Base-by-base conservation (phyloP, 2,888 invertebrate species). In the Thereva unica region DNA sequence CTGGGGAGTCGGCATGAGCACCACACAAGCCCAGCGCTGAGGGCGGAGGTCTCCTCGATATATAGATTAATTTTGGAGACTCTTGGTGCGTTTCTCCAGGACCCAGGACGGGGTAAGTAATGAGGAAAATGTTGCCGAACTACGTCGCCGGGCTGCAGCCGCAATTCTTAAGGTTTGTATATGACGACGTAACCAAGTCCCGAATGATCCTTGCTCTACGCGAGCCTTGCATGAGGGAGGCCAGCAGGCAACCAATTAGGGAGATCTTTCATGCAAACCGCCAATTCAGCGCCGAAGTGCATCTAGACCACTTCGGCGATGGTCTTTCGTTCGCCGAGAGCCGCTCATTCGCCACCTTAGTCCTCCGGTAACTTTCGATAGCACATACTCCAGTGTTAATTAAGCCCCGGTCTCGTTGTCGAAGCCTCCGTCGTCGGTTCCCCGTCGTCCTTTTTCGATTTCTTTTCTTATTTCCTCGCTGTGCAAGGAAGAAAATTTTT, bases 361-460 rank as follows among this genome's bases (percentile, higher is more conserved):
- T 12, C 42, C 35, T 41, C n/a, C 53, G 41, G 41, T 49, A 50
- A 40, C 10, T 40, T 50, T 61, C 50, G 41, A 50, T 49, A 23
- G 34, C 50, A 50, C 61, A 61, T 50, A 61, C 61, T 61, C 47
- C 61, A 40, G 12, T 50, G 50, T 61, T 61, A 61, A 61, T 61
- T 61, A 61, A 61, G 61, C 50, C 23, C 50, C 41, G 10, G 40
- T 42, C 45, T 34, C 34, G 40, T 59, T 59, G 59, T 59, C 9
- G 12, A 37, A 5, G 50, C 55, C 41, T 8, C n/a, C 10, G 23
- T 10, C 23, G 12, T n/a, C n/a, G 12, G 5, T 56, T 34, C 4
- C 12, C 12, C 55, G 37, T 10, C 50, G n/a, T 52, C 40, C 35
- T 44, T 35, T 44, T 53, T 35, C 35, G 44, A 52, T 53, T 53